Conservation (phyloP, 1,140 invertebrate genomes). For the Zaprionus camerounensis region DNA sequence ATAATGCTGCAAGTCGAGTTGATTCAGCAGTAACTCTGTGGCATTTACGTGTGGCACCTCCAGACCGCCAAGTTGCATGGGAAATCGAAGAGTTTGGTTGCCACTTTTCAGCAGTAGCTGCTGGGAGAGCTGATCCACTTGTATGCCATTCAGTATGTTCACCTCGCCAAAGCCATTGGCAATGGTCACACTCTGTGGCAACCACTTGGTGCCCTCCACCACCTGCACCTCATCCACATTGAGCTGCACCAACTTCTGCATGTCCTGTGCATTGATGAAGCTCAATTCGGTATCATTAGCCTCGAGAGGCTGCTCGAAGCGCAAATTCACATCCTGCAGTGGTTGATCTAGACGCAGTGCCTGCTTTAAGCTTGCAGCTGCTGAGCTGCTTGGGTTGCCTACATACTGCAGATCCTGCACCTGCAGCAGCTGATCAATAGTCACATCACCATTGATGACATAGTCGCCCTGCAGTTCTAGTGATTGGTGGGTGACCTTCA, state of each 20-base stretch:
- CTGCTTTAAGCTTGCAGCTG: conserved; percentile 52
- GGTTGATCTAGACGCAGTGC: conserved; percentile 49
- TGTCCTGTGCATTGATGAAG: conserved; percentile 66
- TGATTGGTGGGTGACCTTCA: conserved; percentile 73
- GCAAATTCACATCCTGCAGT: conserved; percentile 73
- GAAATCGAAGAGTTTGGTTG: conserved; percentile 80
- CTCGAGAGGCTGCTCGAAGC: conserved; percentile 80
- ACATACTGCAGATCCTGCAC: conserved; percentile 68
- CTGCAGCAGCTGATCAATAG: conserved; percentile 71
- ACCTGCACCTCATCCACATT: conserved; percentile 69
- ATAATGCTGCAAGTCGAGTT: conserved; percentile 33
- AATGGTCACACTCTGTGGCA: conserved; percentile 68
- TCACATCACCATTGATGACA: conserved; percentile 81
- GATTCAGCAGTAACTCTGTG: conserved; percentile 40
- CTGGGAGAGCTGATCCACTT: conserved; percentile 74
- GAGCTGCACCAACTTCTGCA: conserved; percentile 67
- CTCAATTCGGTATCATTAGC: conserved; percentile 65
- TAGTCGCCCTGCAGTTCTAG: conserved; percentile 80
- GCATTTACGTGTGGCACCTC: conserved; percentile 35
- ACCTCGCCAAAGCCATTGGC: conserved; percentile 67
- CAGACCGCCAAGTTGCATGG: conserved; percentile 54
- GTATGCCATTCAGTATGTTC: conserved; percentile 84
- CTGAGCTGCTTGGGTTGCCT: conserved; percentile 19
- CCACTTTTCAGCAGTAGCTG: conserved; percentile 73
- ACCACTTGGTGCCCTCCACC: conserved; percentile 59